Percentiles rank a stretch among this genome's conserved stretches.
Conservation (phyloP, 1,140 invertebrate genomes). For the Meteorus sp. region DNA sequence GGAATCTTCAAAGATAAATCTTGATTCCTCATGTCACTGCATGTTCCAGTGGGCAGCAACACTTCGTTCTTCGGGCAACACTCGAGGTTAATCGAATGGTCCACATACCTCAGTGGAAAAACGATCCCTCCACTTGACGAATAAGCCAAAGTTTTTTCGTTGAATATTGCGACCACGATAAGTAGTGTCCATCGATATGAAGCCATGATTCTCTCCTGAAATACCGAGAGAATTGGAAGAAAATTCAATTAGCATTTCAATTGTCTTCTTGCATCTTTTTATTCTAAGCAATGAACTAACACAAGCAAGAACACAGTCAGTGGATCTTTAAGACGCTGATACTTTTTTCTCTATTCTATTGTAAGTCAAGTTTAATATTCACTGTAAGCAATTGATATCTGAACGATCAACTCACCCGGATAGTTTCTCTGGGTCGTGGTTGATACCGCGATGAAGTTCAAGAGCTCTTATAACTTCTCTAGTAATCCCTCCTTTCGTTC, state of each 20-base stretch:
- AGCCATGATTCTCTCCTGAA: no score
- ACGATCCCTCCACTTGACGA: slow-evolving; percentile 9
- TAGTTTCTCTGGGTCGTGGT: background rate
- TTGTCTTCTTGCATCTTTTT: no score
- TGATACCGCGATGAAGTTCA: background rate
- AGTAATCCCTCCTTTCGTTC: background rate
- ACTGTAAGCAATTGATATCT: slow-evolving; percentile 1
- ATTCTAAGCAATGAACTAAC: no score
- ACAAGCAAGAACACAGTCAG: no score
- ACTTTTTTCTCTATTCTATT: slow-evolving; percentile 39
- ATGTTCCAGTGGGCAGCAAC: slow-evolving; percentile 39
- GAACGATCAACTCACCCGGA: background rate
- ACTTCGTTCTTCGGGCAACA: slow-evolving; percentile 11
- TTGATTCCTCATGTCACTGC: slow-evolving; percentile 35
- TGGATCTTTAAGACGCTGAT: no score
- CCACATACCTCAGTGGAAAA: slow-evolving; percentile 36
- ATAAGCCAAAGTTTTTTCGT: no score
- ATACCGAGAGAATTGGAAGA: no score
- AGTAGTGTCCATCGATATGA: no score
- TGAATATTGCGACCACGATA: no score
- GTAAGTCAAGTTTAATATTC: slow-evolving; percentile 37
- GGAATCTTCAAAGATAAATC: slow-evolving; percentile 39
- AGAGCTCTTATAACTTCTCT: background rate
- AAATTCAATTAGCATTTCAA: no score
- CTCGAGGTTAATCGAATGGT: slow-evolving; percentile 31